Percentiles rank a stretch among this genome's conserved stretches.
Evolutionary conservation across 2,888 invertebrate genomes (phyloP).

Genomic region (Agonopterix heracliana): DNA sequence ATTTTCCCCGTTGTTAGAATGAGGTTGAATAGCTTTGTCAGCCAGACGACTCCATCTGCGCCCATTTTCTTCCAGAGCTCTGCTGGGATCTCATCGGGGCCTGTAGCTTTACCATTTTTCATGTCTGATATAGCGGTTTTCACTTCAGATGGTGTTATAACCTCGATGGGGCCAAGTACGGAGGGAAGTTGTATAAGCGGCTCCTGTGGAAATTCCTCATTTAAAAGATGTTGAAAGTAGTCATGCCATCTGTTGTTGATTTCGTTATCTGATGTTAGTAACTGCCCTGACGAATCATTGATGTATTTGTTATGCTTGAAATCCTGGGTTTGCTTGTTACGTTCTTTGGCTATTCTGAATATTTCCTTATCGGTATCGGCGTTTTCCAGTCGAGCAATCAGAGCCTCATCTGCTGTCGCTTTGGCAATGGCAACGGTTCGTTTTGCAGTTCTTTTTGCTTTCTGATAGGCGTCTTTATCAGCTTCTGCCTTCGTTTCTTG

Average conservation of each 20-base stretch:
- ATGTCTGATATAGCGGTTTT: not conserved
- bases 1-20: too few relatives aligned
- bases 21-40: not conserved
- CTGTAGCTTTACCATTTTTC: not conserved
- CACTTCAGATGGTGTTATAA: not conserved
- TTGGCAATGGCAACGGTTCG: not conserved
- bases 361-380: not conserved
- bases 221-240: not conserved
- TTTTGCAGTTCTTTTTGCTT: not conserved
- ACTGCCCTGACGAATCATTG: not conserved
- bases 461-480: not conserved
- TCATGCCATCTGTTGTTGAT: not conserved
- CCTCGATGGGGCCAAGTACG: not conserved
- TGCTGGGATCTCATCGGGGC: not conserved
- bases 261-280: not conserved
- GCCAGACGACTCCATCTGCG: not conserved
- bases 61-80: not conserved
- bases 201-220: not conserved
- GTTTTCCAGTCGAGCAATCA: not conserved
- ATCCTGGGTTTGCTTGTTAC: not conserved
- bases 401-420: not conserved
- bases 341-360: not conserved
- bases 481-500: too few relatives aligned
- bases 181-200: not conserved
- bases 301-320: not conserved